Evolutionary conservation across 1,140 invertebrate species (phyloP).

Genomic region (Orius insidiosus): DNA sequence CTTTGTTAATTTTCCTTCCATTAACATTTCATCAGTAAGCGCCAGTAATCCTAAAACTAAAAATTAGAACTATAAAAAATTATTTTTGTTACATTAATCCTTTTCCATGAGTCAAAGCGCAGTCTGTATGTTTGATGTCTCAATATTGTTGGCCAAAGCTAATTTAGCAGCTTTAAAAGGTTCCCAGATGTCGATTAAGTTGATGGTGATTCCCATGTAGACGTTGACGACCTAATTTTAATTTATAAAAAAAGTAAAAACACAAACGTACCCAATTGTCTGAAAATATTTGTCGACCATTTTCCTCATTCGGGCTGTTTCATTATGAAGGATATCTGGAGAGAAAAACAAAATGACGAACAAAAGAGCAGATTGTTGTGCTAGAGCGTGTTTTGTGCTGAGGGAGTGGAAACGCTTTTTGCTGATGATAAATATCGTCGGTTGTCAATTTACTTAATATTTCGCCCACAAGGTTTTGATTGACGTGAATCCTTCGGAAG

Average conservation of each 20-base stretch:
- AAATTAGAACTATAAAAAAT: slow-evolving; percentile 46
- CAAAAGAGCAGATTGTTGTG: slow-evolving; percentile 82
- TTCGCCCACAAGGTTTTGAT: slow-evolving; percentile 59
- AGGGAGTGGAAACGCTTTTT: slow-evolving; percentile 72
- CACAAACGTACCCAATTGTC: slow-evolving; percentile 72
- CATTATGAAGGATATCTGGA: slow-evolving; percentile 60
- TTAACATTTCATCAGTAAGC: slow-evolving; percentile 48
- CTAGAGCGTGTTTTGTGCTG: slow-evolving; percentile 86
- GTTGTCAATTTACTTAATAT: slow-evolving; percentile 75
- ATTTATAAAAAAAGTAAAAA: slow-evolving; percentile 4
- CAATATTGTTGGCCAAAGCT: slow-evolving; percentile 72
- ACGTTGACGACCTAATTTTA: slow-evolving; percentile 58
- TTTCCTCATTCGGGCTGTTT: slow-evolving; percentile 88
- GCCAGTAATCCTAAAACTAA: slow-evolving; percentile 33
- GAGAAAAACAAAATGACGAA: slow-evolving; percentile 86
- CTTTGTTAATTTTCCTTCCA: slow-evolving; percentile 71
- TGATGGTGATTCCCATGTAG: slow-evolving; percentile 84
- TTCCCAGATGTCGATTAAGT: slow-evolving; percentile 85
- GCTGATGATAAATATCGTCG: slow-evolving; percentile 92
- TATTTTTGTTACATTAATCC: slow-evolving; percentile 1
- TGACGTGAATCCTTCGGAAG: slow-evolving; percentile 61
- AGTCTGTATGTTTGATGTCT: slow-evolving; percentile 37
- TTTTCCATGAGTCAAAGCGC: slow-evolving; percentile 5
- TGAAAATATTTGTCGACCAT: slow-evolving; percentile 91
- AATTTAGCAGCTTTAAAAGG: slow-evolving; percentile 80